A percentile compares a stretch with the other conserved stretches of the same genome.
Evolutionary conservation across 1,140 invertebrate species (phyloP).

Genomic region (Macrocentrus cingulum): DNA sequence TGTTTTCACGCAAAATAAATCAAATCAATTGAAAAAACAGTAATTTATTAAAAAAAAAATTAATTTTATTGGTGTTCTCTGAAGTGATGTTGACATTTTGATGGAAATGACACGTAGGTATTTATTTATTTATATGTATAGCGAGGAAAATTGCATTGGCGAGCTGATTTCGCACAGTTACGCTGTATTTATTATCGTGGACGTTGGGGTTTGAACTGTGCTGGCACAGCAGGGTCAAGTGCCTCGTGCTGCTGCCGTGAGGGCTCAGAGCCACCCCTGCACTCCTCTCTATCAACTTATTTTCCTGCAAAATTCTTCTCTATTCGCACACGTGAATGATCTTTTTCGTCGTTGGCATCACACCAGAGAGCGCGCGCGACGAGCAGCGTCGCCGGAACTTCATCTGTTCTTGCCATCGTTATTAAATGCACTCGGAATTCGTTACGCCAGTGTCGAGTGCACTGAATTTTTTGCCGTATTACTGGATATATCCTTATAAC

Average conservation of each 20-base stretch:
- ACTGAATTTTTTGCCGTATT: background rate
- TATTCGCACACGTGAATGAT: background rate
- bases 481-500: slow-evolving; percentile 5
- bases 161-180: background rate
- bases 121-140: too few relatives aligned
- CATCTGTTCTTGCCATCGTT: slow-evolving; percentile 22
- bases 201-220: slow-evolving; percentile 32
- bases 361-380: background rate
- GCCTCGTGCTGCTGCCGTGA: slow-evolving; percentile 17
- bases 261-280: background rate
- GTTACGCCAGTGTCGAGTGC: slow-evolving; percentile 27
- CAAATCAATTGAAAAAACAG: too few relatives aligned
- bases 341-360: background rate
- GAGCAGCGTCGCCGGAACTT: background rate
- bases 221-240: slow-evolving; percentile 54
- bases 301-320: slow-evolving; percentile 4
- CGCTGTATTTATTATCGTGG: background rate
- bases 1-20: too few relatives aligned
- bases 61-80: too few relatives aligned
- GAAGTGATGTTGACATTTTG: too few relatives aligned
- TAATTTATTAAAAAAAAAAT: too few relatives aligned
- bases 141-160: background rate
- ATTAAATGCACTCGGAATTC: slow-evolving; percentile 43
- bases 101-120: too few relatives aligned
- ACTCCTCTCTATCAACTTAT: slow-evolving; percentile 10